phyloP scores from a whole-genome alignment of 2,888 invertebrate genomes.

The Acrobasis repandana region DNA sequence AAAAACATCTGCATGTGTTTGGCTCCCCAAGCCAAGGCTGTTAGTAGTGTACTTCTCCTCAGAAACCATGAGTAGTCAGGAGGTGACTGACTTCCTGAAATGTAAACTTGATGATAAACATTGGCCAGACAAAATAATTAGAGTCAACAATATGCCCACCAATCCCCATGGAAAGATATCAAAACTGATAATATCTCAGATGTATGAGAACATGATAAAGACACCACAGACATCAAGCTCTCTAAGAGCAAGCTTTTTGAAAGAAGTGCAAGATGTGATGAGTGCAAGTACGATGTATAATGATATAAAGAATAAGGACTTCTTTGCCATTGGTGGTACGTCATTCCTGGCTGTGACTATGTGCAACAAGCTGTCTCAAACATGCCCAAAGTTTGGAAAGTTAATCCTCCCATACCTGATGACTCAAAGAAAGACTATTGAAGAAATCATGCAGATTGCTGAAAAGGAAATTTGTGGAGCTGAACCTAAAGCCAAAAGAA shows the following conservation, averaged over 20 bases:
- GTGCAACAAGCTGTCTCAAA: conserved; percentile 79
- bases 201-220: conserved; percentile 54
- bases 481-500: conserved; percentile 44
- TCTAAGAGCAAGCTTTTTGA: conserved; percentile 49
- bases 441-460: conserved; percentile 55
- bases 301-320: conserved; percentile 70
- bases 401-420: conserved; percentile 82
- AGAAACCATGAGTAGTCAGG: conserved; percentile 57
- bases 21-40: conserved; percentile 72
- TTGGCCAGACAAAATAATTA: conserved; percentile 86
- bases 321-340: conserved; percentile 86
- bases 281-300: conserved; percentile 52
- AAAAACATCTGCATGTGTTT: conserved; percentile 79
- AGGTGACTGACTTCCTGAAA: conserved; percentile 65
- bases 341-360: conserved; percentile 87
- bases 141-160: conserved; percentile 82
- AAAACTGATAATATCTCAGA: conserved; percentile 63
- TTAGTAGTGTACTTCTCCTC: conserved; percentile 79
- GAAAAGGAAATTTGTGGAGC: conserved; percentile 48
- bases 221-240: conserved; percentile 43
- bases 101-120: conserved; percentile 74
- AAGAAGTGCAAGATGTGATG: conserved; percentile 52
- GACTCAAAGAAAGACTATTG: conserved; percentile 65
- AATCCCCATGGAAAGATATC: conserved; percentile 88
- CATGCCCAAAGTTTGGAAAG: conserved; percentile 65